Evolutionary conservation across 1,140 invertebrate species (phyloP).

Genomic region (Ips nitidus): DNA sequence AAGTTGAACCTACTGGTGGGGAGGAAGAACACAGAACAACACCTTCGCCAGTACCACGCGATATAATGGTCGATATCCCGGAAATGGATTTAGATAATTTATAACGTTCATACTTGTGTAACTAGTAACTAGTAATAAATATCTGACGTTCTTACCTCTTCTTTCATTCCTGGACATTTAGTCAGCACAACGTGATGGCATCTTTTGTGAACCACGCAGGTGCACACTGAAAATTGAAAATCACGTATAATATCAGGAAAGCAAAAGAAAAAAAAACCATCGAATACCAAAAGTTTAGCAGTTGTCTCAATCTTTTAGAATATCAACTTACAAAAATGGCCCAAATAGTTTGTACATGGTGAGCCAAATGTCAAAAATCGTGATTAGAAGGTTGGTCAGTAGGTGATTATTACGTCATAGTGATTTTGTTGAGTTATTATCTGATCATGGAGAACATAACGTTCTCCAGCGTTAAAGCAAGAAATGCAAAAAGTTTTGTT

Average conservation of each 20-base stretch:
- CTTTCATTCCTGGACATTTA: constrained; percentile 94
- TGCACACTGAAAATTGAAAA: constrained; percentile 78
- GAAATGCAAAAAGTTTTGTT: no score
- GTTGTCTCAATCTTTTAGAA: no score
- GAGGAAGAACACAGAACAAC: constrained; percentile 40
- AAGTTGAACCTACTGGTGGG: constrained; percentile 42
- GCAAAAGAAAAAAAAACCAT: no score
- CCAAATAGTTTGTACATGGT: no score
- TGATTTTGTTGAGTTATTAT: no score
- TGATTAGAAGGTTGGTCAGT: neutral
- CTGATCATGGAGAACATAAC: no score
- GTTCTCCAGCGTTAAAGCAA: no score
- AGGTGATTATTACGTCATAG: no score
- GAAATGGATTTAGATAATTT: constrained; percentile 35
- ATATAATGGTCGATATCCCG: constrained; percentile 38
- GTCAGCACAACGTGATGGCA: constrained; percentile 93
- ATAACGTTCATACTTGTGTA: constrained; percentile 2
- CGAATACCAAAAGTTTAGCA: neutral
- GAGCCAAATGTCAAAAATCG: neutral
- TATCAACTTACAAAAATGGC: no score
- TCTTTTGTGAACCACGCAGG: constrained; percentile 96
- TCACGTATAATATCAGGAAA: neutral
- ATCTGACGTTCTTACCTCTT: constrained; percentile 64
- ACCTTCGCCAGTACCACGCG: constrained; percentile 36
- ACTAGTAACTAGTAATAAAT: no score